Base-by-base conservation (phyloP, 2,888 invertebrate species). In the Calliopum simillimum region DNA sequence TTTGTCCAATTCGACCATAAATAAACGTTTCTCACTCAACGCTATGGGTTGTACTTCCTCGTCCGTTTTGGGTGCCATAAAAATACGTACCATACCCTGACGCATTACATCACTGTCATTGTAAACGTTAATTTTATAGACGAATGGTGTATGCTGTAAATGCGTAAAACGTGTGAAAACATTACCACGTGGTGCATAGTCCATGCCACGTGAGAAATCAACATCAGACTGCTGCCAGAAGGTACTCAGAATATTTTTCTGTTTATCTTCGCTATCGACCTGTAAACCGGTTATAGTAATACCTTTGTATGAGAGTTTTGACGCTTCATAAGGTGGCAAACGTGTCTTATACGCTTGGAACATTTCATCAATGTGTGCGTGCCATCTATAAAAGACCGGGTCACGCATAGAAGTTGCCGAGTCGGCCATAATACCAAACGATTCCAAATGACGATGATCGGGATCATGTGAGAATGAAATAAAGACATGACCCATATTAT, bases 351-450 rank as follows among this genome's bases (percentile, higher is more conserved):
- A 91, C 75, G 90, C 88, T 76, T 90, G 89, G 88, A 94, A 95
- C 33, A 95, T 86, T 76, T 93, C 91, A 78, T 95, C 93, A 25
- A 95, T 87, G 82, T 90, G 92, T 0, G 92, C 89, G 80, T 95
- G 95, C 93, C 93, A 94, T 81, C 93, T 90, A 87, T 94, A 95
- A 88, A 95, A 95, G 19, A 92, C 86, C 0, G 95, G 95, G 86
- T 95, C 95, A 4, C 95, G 88, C 94, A 95, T 94, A 0, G 94
- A 93, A 0, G 94, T 94, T 0, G 93, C 90, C 0, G 93, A 90
- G 81, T 94, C 94, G 0, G 94, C 94, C 90, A 95, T 94, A 23
- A 94, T 91, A 46, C 92, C 91, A 79, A 92, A 92, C 65, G 90
- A 89, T 86, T 95, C 95, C 92, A 94, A 80, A 65, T 82, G 81